Percentiles rank a stretch among this genome's conserved stretches.
Evolutionary conservation across 2,888 invertebrate genomes (phyloP).

Genomic region (Alcis repandata): DNA sequence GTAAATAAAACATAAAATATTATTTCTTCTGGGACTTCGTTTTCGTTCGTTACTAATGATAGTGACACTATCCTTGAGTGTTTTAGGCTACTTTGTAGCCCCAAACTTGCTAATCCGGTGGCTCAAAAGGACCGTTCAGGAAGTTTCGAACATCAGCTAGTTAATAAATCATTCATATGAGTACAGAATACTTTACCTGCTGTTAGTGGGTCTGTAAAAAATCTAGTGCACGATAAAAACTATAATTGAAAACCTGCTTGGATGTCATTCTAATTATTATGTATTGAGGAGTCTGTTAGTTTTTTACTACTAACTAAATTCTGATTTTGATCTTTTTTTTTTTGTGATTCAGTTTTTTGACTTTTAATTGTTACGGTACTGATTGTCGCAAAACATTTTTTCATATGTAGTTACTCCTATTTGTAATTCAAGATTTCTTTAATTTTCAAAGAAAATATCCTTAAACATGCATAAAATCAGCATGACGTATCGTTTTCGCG

Average conservation of each 20-base stretch:
- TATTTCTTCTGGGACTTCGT: too few species aligned
- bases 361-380: too few species aligned
- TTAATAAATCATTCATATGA: neutral
- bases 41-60: too few species aligned
- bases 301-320: conserved; percentile 1
- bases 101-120: too few species aligned
- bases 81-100: too few species aligned
- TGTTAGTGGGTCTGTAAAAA: conserved; percentile 11
- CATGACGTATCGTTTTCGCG: conserved; percentile 64
- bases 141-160: too few species aligned
- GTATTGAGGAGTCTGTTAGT: neutral
- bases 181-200: conserved; percentile 1
- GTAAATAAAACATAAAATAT: too few species aligned
- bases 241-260: conserved; percentile 17
- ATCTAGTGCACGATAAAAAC: conserved; percentile 25
- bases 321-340: neutral
- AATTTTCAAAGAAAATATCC: conserved; percentile 1
- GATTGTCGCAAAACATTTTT: neutral
- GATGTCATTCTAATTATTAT: conserved; percentile 13
- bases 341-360: neutral
- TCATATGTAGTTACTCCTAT: neutral
- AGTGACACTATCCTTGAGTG: too few species aligned
- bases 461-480: conserved; percentile 41
- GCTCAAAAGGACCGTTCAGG: too few species aligned
- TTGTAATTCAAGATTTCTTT: neutral